A percentile compares a stretch with the other conserved stretches of the same genome.
Evolutionary conservation across 2,888 invertebrate genomes (phyloP).

Genomic region (Julus scandinavius): DNA sequence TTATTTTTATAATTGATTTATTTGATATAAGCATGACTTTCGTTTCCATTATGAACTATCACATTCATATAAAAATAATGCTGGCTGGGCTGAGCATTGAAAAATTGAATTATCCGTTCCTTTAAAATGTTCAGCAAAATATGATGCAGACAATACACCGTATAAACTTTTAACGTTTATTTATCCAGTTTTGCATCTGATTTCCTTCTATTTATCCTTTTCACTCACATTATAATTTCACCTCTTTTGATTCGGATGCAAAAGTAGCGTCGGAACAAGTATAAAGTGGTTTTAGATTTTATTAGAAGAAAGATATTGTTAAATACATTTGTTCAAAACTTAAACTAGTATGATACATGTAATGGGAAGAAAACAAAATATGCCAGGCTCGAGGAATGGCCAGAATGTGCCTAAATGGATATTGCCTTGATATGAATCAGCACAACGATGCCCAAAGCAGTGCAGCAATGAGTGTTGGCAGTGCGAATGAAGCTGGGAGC

Average conservation of each 20-base stretch:
- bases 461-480: not conserved
- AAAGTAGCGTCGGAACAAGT: not conserved
- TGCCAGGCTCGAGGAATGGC: not conserved
- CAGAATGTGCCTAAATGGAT: not conserved
- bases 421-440: constrained; percentile 10
- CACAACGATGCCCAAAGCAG: not conserved
- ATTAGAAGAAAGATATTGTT: constrained; percentile 30
- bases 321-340: not conserved
- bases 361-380: not conserved
- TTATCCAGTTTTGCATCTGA: too few relatives aligned
- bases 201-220: too few relatives aligned
- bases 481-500: not conserved
- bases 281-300: not conserved
- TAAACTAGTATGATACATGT: not conserved
- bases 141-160: too few relatives aligned
- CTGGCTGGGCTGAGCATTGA: not conserved
- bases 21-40: not conserved
- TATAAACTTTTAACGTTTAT: too few relatives aligned
- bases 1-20: constrained; percentile 13
- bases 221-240: too few relatives aligned
- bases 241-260: too few relatives aligned
- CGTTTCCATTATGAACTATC: not conserved
- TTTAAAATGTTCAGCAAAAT: too few relatives aligned
- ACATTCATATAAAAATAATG: not conserved
- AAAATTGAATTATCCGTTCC: not conserved